Evolutionary conservation across 53 echinoderm and acorn worm genomes (phyloP).

Genomic region (Hippasteria phrygiana): DNA sequence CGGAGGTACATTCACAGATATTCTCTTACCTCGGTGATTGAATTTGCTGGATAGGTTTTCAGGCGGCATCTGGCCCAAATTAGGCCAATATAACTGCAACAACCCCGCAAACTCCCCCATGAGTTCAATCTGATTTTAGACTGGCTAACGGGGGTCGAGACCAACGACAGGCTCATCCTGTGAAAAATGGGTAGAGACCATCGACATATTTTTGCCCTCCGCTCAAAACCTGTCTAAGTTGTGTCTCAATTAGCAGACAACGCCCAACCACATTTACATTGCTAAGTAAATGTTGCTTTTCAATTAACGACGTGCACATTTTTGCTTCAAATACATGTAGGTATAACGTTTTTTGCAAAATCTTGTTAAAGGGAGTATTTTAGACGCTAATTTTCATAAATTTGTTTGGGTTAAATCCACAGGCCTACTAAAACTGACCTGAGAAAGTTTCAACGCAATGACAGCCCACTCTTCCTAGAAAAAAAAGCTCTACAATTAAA

Average conservation of each 20-base stretch:
- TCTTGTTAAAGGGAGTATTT: too few relatives aligned
- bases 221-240: constrained; percentile 23
- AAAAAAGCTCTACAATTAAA: too few relatives aligned
- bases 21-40: constrained; percentile 7
- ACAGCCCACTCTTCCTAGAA: too few relatives aligned
- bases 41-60: constrained; percentile 6
- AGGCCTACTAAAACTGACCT: too few relatives aligned
- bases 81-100: not conserved
- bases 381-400: too few relatives aligned
- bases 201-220: constrained; percentile 19
- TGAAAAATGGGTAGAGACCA: not conserved
- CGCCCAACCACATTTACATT: constrained; percentile 20
- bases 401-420: too few relatives aligned
- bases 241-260: constrained; percentile 28
- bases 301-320: not conserved
- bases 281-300: constrained; percentile 23
- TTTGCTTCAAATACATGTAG: not conserved
- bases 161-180: constrained; percentile 30
- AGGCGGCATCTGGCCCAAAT: constrained; percentile 1
- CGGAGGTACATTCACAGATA: constrained; percentile 5
- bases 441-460: too few relatives aligned
- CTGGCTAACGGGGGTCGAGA: not conserved
- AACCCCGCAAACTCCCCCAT: not conserved
- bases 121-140: not conserved
- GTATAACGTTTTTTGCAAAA: too few relatives aligned